Percentiles rank a stretch among this genome's conserved stretches.
Conservation (phyloP, 2,888 invertebrate species). For the Villa cingulata region DNA sequence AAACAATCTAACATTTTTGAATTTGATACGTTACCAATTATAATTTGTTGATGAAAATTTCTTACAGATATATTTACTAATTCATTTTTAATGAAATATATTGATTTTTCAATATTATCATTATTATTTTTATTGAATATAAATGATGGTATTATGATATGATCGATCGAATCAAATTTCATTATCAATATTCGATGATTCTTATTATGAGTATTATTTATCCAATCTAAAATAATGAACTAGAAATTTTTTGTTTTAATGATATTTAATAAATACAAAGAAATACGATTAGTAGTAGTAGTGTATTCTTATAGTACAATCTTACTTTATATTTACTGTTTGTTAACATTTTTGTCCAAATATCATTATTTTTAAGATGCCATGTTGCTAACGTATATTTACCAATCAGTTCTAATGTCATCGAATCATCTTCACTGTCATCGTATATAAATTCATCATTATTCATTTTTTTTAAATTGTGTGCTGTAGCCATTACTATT, state of each 20-base stretch:
- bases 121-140: neutral
- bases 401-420: conserved; percentile 63
- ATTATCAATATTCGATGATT: conserved; percentile 33
- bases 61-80: conserved; percentile 31
- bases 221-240: conserved; percentile 34
- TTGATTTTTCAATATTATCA: conserved; percentile 30
- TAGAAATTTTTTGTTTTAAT: conserved; percentile 21
- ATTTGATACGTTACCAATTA: conserved; percentile 56
- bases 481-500: too few species aligned
- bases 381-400: conserved; percentile 59
- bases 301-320: neutral
- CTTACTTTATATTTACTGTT: conserved; percentile 54
- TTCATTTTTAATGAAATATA: conserved; percentile 42
- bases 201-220: conserved; percentile 29
- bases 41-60: conserved; percentile 37
- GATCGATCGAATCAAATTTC: conserved; percentile 34
- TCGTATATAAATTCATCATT: neutral
- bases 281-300: too few species aligned
- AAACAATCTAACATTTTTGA: conserved; percentile 48
- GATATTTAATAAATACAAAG: too few species aligned
- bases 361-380: conserved; percentile 65
- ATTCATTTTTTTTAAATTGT: too few species aligned
- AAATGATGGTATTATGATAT: conserved; percentile 15
- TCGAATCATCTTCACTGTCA: conserved; percentile 39
- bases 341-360: conserved; percentile 73